phyloP scores from a whole-genome alignment of 2,888 invertebrate genomes.

The Cheilosia vulpina region DNA sequence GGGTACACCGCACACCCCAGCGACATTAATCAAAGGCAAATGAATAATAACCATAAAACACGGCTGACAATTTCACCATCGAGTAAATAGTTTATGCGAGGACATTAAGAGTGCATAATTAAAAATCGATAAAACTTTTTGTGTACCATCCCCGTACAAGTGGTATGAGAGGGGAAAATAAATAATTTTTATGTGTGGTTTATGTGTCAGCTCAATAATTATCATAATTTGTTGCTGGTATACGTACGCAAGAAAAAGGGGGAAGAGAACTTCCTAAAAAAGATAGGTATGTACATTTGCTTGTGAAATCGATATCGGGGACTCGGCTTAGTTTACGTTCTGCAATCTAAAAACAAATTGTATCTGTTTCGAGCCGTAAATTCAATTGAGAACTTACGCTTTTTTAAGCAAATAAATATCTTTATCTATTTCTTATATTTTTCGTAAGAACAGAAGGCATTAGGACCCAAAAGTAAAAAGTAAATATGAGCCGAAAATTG shows the following conservation, averaged over 20 bases:
- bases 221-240: conserved; percentile 7
- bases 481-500: too few species aligned
- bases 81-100: conserved; percentile 46
- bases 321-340: too few species aligned
- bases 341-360: too few species aligned
- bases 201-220: conserved; percentile 42
- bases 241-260: neutral
- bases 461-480: too few species aligned
- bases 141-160: neutral
- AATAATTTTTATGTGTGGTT: conserved; percentile 15
- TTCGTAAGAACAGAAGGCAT: too few species aligned
- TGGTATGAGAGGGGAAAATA: neutral
- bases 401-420: too few species aligned
- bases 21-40: conserved; percentile 41
- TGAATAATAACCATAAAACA: conserved; percentile 60
- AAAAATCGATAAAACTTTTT: conserved; percentile 66
- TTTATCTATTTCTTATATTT: too few species aligned
- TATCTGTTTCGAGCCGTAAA: too few species aligned
- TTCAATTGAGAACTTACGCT: too few species aligned
- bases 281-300: neutral
- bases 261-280: neutral
- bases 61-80: conserved; percentile 49
- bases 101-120: conserved; percentile 56
- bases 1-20: conserved; percentile 6
- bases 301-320: conserved; percentile 12